Evolutionary conservation across 2,888 invertebrate genomes (phyloP), one percentile per base, ranked within the genome.

Genomic region (Leptinotarsa rubiginosa): DNA sequence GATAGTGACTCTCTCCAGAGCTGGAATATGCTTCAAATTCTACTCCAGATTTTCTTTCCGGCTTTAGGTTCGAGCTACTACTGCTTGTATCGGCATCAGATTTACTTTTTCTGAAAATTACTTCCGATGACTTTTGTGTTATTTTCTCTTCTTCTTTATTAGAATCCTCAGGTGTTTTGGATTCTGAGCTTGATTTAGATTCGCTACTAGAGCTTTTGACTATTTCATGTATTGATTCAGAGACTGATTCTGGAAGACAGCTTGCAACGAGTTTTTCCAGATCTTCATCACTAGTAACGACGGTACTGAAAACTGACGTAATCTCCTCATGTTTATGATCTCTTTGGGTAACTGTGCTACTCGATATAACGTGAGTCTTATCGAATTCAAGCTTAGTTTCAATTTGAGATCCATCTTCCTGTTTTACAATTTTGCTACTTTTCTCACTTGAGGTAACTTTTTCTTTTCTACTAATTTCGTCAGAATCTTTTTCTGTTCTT

Each of bases 1-100:
- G 96, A 85, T 96, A 96, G 81, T 95, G 94, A 84, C 96, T 96
- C 83, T 95, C 96, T 18, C 96, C 96, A 16, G 96, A 96, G 88
- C 96, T 96, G 0, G 96, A 96, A 87, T 94, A 94, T 3, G 92
- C 90, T 86, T 96, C 96, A 31, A 93, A 90, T 82, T 96, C 95
- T 31, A 94, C 92, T 52, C 93, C 93, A 0, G 95, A 95, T 83
- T 93, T 92, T 68, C 95, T 90, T 79, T 94, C 94, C 2, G 87
- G 88, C 56, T 87, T 88, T 3, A 88, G 81, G 62, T 84, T 83
- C 16, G 85, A 84, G 68, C 86, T 86, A 71, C 85, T 85, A 73
- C 87, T 87, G 82, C 84, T 89, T 81, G 78, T 88, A 83, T 75
- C 89, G 78, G 80, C 86, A 78, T 83, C 89, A 12, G 82, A 79